These are phyloP conservation scores for Chaetophractus vellerosus DNA, from an alignment of 2,797 vertebrate species.

Conservation along the genomic window DNA sequence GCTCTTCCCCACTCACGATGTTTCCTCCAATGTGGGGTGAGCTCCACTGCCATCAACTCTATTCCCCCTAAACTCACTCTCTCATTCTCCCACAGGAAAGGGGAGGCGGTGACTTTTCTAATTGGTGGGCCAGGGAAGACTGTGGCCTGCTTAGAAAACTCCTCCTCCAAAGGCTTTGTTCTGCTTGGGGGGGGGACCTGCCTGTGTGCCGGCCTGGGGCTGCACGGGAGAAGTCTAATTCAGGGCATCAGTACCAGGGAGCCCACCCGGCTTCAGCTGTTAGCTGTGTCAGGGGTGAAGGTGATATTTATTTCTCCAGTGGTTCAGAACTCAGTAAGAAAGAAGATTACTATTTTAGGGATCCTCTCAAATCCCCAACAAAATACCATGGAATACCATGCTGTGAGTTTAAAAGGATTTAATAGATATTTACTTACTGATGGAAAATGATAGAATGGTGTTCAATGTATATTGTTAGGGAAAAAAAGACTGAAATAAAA, in stretches of 20 bases:
- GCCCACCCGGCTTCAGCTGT: background rate
- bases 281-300: background rate
- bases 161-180: background rate
- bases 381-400: background rate
- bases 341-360: background rate
- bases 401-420: background rate
- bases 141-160: accelerated
- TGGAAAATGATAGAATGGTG: background rate
- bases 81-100: background rate
- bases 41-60: background rate
- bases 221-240: background rate
- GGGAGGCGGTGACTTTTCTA: background rate
- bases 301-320: background rate
- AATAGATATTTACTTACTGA: background rate
- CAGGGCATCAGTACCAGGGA: background rate
- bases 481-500: conserved; percentile 37
- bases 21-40: background rate
- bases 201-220: background rate
- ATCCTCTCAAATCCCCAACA: background rate
- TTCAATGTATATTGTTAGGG: background rate
- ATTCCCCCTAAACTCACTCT: no score
- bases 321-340: conserved; percentile 37
- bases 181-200: accelerated
- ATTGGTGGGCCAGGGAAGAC: background rate
- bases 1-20: background rate